Base-by-base conservation (phyloP, 2,888 invertebrate genomes). In the Schizaphis graminum region DNA sequence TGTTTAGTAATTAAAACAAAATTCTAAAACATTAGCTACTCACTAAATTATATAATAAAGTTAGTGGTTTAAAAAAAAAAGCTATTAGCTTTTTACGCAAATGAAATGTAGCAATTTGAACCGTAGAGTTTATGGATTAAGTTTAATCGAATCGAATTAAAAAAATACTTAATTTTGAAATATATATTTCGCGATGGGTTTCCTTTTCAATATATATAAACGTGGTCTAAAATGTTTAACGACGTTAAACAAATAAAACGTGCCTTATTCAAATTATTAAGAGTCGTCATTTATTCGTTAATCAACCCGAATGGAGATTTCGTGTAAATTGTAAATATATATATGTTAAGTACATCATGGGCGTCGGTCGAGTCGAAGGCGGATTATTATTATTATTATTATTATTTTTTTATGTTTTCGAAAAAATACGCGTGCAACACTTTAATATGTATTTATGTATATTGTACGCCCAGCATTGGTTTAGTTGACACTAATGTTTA, bases 231-330 rank as follows among this genome's bases (percentile, higher is more conserved):
- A 77, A 77, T 21, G 35, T 77, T 77, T 35, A 77, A 77, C 35
- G 21, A 35, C 77, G 21, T 35, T 77, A 77, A 77, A 77, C 77
- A 77, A 77, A 77, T 77, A 77, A 77, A 77, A 77, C 35, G 77
- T 21, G 35, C 35, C 35, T 77, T 77, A 77, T 77, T 89, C 89
- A 89, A 89, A 89, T 89, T 57, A 56, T 77, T 41, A 88, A 21
- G 1, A 56, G 10, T 90, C 10, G 90, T 47, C 90, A 35, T 67
- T 61, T 89, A 61, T 89, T 89, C 47, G 61, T 89, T 89, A 61
- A 89, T 89, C 28, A 61, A 89, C 61, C n/a, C 21, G 28, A 61
- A 89, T 61, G 90, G 67, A 90, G 28, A 67, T 61, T 21, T 47
- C 44, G 21, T 67, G 67, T 47, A 67, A 44, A 77, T 44, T 67